These are phyloP conservation scores for Rhinoptilus africanus DNA, from an alignment of 2,113 vertebrate genomes.

Conservation along the genomic window DNA sequence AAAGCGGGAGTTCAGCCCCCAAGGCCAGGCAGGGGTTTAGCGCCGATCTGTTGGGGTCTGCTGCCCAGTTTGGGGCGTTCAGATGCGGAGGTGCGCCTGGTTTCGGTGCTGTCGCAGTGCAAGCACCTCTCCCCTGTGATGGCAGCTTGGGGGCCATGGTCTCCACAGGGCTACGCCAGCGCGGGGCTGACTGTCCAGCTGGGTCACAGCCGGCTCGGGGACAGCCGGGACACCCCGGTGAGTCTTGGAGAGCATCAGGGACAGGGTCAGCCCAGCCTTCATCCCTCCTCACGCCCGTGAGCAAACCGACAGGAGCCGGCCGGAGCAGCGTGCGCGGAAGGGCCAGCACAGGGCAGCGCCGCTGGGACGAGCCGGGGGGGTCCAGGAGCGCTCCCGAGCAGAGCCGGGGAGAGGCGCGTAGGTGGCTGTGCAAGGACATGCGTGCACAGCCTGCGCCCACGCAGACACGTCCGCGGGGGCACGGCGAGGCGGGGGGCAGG, in stretches of 20 bases:
- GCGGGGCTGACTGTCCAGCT: rapidly evolving
- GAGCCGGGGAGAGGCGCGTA: rapidly evolving
- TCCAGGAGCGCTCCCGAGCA: rapidly evolving
- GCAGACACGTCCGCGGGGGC: rapidly evolving
- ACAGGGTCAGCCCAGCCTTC: rapidly evolving
- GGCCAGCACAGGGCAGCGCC: neutral
- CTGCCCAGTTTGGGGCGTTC: neutral
- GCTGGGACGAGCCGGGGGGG: rapidly evolving
- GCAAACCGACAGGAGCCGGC: rapidly evolving
- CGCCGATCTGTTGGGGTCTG: rapidly evolving
- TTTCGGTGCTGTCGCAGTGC: rapidly evolving
- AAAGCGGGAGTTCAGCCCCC: neutral
- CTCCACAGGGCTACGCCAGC: rapidly evolving
- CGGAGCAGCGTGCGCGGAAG: rapidly evolving
- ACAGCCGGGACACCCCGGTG: rapidly evolving
- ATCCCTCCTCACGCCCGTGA: rapidly evolving
- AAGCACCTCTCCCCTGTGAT: rapidly evolving
- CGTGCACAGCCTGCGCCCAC: neutral
- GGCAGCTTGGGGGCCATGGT: rapidly evolving
- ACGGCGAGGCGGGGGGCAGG: rapidly evolving
- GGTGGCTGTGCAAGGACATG: rapidly evolving
- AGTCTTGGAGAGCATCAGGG: neutral
- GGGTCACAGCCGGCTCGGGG: neutral
- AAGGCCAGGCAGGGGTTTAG: rapidly evolving
- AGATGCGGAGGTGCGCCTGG: rapidly evolving